Evolutionary conservation across 2,888 invertebrate genomes (phyloP), one percentile per base, ranked within the genome.

Genomic region (Antitype chi): DNA sequence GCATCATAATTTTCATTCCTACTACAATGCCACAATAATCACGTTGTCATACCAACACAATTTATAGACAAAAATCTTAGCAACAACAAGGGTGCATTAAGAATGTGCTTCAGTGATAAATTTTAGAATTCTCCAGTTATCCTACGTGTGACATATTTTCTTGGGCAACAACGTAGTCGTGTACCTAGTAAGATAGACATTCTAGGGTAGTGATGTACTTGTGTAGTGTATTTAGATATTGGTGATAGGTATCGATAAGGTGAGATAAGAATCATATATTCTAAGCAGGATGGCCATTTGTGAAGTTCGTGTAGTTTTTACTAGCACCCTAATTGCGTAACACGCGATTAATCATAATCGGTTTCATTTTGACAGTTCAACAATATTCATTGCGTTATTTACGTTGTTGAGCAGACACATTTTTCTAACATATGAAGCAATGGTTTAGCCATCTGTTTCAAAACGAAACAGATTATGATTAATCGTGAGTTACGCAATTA

Each of bases 61-160:
- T 57, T 49, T 47, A 15, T 17, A 23, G 20, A 38, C 1, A 23
- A 59, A 74, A n/a, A 81, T 60, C 28, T 59, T 25, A n/a, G 69
- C 25, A 64, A n/a, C 47, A 59, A 52, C 49, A 60, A 70, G 13
- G 57, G 2, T 52, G 59, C n/a, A 17, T 17, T 59, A 75, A 76
- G 57, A 76, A 59, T 67, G 63, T 74, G 71, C 60, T 84, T 71
- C 63, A 47, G 76, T 76, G 63, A 80, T 76, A 84, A 71, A 84
- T 74, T 73, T 76, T 74, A 76, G 60, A 70, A 82, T 77, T 85
- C 75, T 52, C 43, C 49, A 74, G 76, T 73, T 73, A 69, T 78
- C 66, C 43, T 79, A 84, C 76, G 82, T 88, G 85, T 85, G 82
- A 89, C 83, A 87, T 87, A 85, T 88, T 88, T 87, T 80, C 87